A percentile compares a stretch with the other conserved stretches of the same genome.
phyloP scores from a whole-genome alignment of 1,140 invertebrate genomes.

The Ostrea denselamellosa region DNA sequence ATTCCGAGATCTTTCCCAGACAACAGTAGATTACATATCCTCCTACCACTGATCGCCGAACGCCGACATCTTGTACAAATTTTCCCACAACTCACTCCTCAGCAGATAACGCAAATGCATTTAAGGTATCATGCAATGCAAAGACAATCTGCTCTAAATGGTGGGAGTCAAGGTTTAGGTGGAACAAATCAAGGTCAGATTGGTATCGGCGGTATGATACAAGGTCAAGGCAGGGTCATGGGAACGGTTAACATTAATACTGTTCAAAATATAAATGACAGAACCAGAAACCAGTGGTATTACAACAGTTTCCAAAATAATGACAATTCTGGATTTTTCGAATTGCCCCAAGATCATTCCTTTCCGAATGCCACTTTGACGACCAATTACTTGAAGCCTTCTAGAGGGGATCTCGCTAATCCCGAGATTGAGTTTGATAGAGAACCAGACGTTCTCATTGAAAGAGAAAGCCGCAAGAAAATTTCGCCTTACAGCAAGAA shows the following conservation, averaged over 20 bases:
- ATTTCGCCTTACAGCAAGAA: slow-evolving; percentile 1
- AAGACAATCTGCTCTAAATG: not conserved
- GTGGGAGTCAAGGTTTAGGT: not conserved
- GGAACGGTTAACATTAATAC: not conserved
- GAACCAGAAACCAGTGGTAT: not conserved
- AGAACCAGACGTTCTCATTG: not conserved
- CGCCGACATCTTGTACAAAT: not conserved
- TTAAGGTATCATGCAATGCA: not conserved
- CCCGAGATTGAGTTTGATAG: slow-evolving; percentile 24
- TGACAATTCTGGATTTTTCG: slow-evolving; percentile 17
- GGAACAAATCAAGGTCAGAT: not conserved
- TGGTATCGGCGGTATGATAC: not conserved
- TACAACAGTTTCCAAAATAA: not conserved
- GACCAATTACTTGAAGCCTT: not conserved
- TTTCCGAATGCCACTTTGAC: not conserved
- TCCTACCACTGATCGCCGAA: not conserved
- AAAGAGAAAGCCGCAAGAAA: slow-evolving; percentile 35
- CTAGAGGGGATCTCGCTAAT: not conserved
- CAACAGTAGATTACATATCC: not conserved
- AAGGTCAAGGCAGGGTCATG: not conserved
- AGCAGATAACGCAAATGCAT: slow-evolving; percentile 27
- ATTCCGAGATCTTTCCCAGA: not conserved
- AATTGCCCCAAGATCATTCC: not conserved
- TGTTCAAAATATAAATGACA: not conserved
- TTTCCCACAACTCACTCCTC: not conserved